Conservation (phyloP, 2,113 vertebrate genomes). For the Phylloscopus whistleri region DNA sequence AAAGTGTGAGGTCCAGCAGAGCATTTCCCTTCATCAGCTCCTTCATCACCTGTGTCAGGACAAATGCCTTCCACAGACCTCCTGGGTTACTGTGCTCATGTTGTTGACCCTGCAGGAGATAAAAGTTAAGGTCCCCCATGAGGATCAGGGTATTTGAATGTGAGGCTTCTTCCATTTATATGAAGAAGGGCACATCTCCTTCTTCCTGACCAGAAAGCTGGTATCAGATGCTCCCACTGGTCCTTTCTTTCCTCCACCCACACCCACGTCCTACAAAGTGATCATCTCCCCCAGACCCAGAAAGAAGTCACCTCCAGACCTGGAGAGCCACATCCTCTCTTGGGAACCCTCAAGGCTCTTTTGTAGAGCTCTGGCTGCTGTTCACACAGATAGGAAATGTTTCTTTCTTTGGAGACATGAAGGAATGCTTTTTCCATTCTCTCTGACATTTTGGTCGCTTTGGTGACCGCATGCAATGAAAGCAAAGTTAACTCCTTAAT, state of each 20-base stretch:
- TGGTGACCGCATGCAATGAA: accelerated
- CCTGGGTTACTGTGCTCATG: neutral
- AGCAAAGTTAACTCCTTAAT: neutral
- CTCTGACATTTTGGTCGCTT: neutral
- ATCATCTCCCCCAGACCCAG: no score
- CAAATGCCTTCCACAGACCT: neutral
- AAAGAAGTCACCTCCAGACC: neutral
- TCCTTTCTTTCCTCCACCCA: neutral
- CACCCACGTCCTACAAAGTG: neutral
- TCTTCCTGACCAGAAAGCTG: neutral
- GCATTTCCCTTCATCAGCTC: neutral
- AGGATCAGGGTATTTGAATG: neutral
- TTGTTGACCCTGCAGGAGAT: neutral
- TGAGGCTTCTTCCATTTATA: neutral
- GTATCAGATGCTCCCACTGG: neutral
- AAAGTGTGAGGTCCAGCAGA: neutral
- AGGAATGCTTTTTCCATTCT: neutral
- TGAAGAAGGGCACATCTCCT: neutral
- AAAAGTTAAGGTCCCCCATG: neutral
- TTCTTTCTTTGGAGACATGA: neutral
- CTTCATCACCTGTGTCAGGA: neutral
- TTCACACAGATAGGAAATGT: neutral
- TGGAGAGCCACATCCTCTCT: neutral
- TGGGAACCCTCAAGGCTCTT: neutral
- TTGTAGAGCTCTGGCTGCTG: neutral